A percentile compares a stretch with the other conserved stretches of the same genome.
These are phyloP conservation scores for Athalia cordata DNA, from an alignment of 2,888 invertebrate species.

Conservation along the genomic window DNA sequence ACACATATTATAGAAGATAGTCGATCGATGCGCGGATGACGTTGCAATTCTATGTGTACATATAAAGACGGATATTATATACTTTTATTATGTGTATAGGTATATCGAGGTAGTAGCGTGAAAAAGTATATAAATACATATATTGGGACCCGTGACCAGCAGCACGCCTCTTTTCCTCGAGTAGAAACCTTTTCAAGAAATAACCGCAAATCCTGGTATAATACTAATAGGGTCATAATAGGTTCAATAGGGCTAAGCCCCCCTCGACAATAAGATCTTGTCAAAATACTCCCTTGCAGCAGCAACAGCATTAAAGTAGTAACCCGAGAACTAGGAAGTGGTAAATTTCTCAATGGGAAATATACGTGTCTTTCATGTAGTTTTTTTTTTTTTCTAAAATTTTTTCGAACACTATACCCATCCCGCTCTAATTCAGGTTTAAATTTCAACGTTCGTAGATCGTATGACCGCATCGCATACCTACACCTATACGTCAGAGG, in stretches of 20 bases:
- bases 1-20: no score
- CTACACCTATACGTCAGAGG: background rate
- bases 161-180: conserved; percentile 44
- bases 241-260: conserved; percentile 72
- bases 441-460: conserved; percentile 60
- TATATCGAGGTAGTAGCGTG: conserved; percentile 11
- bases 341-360: conserved; percentile 67
- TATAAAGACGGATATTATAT: conserved; percentile 8
- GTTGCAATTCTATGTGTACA: background rate
- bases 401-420: conserved; percentile 60
- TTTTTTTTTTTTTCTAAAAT: conserved; percentile 66
- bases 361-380: conserved; percentile 44
- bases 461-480: no score
- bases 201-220: conserved; percentile 71
- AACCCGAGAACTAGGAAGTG: conserved; percentile 72
- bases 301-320: conserved; percentile 52
- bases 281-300: conserved; percentile 68
- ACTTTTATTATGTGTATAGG: background rate
- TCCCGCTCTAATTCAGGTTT: conserved; percentile 65
- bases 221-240: conserved; percentile 73
- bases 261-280: conserved; percentile 72
- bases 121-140: background rate
- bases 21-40: no score
- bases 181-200: conserved; percentile 55
- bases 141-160: conserved; percentile 28